Evolutionary conservation across 2,888 invertebrate genomes (phyloP).

Genomic region (Cephus runcator): DNA sequence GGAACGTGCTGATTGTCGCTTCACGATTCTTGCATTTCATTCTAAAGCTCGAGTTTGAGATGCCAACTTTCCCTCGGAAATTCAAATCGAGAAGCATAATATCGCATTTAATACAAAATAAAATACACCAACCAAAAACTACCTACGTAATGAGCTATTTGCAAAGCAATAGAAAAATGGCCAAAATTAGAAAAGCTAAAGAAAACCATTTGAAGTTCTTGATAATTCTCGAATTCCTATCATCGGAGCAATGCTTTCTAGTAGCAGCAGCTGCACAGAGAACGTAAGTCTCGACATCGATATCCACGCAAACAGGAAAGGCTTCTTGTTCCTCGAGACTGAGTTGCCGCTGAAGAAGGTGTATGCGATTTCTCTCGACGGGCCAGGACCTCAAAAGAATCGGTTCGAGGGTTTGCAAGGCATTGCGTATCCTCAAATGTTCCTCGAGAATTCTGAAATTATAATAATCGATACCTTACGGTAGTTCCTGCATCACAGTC

Average conservation of each 20-base stretch:
- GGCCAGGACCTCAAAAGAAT: slow-evolving; percentile 45
- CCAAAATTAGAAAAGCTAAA: slow-evolving; percentile 10
- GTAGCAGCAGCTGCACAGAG: slow-evolving; percentile 51
- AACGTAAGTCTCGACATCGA: slow-evolving; percentile 54
- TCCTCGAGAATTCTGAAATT: slow-evolving; percentile 42
- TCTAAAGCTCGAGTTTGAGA: too few relatives aligned
- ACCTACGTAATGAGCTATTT: too few relatives aligned
- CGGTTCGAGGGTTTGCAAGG: slow-evolving; percentile 45
- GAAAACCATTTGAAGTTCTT: slow-evolving; percentile 33
- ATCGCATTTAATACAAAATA: too few relatives aligned
- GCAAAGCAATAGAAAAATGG: background rate
- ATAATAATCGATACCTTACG: background rate
- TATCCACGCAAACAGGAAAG: slow-evolving; percentile 45
- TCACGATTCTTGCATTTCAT: too few relatives aligned
- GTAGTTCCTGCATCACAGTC: background rate
- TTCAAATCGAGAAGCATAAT: too few relatives aligned
- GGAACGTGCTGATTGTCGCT: too few relatives aligned
- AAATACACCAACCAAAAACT: too few relatives aligned
- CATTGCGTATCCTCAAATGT: slow-evolving; percentile 44
- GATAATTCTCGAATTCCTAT: slow-evolving; percentile 37
- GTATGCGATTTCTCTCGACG: slow-evolving; percentile 45
- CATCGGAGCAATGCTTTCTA: slow-evolving; percentile 48
- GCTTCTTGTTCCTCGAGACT: slow-evolving; percentile 42
- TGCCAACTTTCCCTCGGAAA: too few relatives aligned
- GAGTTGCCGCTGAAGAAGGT: slow-evolving; percentile 39